phyloP scores from a whole-genome alignment of 2,797 vertebrate species.

The Labeo calbasu region DNA sequence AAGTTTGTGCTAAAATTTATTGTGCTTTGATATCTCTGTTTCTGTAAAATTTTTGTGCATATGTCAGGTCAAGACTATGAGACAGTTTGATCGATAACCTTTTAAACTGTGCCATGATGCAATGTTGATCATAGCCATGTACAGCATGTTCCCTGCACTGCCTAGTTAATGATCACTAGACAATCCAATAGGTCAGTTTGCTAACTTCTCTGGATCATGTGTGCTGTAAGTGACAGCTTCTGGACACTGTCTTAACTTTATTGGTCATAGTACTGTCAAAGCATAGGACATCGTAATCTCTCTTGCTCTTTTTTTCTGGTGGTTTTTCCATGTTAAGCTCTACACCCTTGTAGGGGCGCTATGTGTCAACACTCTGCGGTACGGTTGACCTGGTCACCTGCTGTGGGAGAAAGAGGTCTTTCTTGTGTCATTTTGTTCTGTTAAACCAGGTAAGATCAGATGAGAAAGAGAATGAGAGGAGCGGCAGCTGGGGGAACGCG shows the following conservation, averaged over 20 bases:
- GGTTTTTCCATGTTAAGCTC: neutral
- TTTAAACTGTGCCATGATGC: conserved; percentile 10
- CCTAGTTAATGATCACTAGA: conserved; percentile 49
- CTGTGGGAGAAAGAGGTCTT: conserved; percentile 43
- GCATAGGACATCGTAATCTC: neutral
- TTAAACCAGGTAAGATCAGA: conserved; percentile 46
- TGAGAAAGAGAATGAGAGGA: conserved; percentile 30
- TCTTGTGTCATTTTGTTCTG: conserved; percentile 36
- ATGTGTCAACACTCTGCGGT: conserved; percentile 21
- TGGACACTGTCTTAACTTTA: conserved; percentile 16
- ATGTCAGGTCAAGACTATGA: neutral
- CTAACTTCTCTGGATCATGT: conserved; percentile 28
- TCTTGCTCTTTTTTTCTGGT: neutral
- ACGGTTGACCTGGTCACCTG: conserved; percentile 23
- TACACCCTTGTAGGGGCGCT: conserved; percentile 19
- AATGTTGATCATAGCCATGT: conserved; percentile 18
- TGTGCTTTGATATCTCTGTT: neutral
- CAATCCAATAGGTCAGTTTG: conserved; percentile 46
- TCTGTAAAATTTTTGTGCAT: neutral
- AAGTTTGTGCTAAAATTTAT: neutral
- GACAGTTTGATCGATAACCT: conserved; percentile 9
- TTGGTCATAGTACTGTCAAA: conserved; percentile 23
- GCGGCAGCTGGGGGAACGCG: neutral
- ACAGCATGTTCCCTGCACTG: conserved; percentile 22
- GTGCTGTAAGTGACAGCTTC: neutral